phyloP scores from a whole-genome alignment of 2,888 invertebrate species.

The Horisme vitalbata region DNA sequence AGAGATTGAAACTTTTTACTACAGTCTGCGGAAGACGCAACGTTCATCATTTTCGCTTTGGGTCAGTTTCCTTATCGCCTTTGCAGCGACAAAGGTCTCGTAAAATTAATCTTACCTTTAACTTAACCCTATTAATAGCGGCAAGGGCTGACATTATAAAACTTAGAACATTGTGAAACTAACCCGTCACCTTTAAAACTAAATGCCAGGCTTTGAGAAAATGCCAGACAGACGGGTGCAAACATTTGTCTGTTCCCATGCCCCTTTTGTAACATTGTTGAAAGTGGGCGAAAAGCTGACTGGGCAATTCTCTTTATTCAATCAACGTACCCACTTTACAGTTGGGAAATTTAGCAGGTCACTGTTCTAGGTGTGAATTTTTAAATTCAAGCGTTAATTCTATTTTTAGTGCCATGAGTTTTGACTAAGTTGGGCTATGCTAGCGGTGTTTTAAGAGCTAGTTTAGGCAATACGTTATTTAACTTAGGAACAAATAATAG shows the following conservation, averaged over 20 bases:
- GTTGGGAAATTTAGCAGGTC: constrained; percentile 8
- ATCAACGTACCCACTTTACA: constrained; percentile 26
- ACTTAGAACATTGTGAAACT: constrained; percentile 10
- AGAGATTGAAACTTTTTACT: too few relatives aligned
- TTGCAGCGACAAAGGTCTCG: not conserved
- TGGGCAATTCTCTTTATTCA: constrained; percentile 38
- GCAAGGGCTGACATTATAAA: constrained; percentile 20
- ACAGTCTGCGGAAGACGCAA: too few relatives aligned
- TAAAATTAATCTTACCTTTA: not conserved
- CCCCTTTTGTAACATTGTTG: constrained; percentile 33
- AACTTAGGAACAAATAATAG: too few relatives aligned
- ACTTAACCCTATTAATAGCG: not conserved
- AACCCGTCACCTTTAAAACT: constrained; percentile 35
- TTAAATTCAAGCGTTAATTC: not conserved
- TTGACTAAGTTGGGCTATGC: too few relatives aligned
- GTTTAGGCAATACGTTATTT: too few relatives aligned
- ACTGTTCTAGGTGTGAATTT: constrained; percentile 6
- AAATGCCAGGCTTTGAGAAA: constrained; percentile 50
- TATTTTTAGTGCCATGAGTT: too few relatives aligned
- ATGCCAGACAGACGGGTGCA: constrained; percentile 50
- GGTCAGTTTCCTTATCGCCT: too few relatives aligned
- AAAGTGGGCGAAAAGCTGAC: constrained; percentile 40
- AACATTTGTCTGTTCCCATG: constrained; percentile 45
- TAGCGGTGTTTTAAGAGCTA: too few relatives aligned
- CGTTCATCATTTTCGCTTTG: too few relatives aligned